A percentile compares a stretch with the other conserved stretches of the same genome.
Evolutionary conservation across 2,888 invertebrate genomes (phyloP).

Genomic region (Alloplasta piceator): DNA sequence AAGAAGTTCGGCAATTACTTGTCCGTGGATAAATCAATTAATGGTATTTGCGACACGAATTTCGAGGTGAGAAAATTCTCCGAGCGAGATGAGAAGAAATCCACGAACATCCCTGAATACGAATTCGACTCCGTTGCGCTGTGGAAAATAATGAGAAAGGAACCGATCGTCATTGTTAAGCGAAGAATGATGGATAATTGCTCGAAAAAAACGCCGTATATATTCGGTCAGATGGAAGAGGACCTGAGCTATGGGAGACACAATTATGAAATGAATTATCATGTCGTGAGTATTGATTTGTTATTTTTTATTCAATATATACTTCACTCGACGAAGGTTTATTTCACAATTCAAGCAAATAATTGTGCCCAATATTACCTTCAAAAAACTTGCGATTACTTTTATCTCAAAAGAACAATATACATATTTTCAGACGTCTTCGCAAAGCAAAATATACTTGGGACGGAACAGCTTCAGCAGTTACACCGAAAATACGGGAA

Average conservation of each 20-base stretch:
- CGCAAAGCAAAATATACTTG: slow-evolving; percentile 33
- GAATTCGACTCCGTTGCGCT: too few relatives aligned
- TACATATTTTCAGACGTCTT: neutral
- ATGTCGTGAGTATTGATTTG: slow-evolving; percentile 17
- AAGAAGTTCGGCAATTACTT: neutral
- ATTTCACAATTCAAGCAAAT: neutral
- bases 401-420: neutral
- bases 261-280: neutral
- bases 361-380: neutral
- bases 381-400: neutral
- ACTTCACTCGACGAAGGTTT: neutral
- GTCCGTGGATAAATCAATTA: slow-evolving; percentile 26
- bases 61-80: too few relatives aligned
- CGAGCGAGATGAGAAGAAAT: too few relatives aligned
- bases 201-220: slow-evolving; percentile 40
- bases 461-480: slow-evolving; percentile 30
- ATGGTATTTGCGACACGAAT: slow-evolving; percentile 30
- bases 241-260: neutral
- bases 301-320: neutral
- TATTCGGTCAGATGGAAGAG: slow-evolving; percentile 37
- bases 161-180: slow-evolving; percentile 59
- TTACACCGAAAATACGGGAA: slow-evolving; percentile 24
- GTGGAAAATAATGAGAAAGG: neutral
- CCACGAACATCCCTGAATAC: too few relatives aligned
- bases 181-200: slow-evolving; percentile 52